Evolutionary conservation across 2,113 vertebrate genomes (phyloP), one percentile per base, ranked within the genome.

Genomic region (Cepphus grylle): DNA sequence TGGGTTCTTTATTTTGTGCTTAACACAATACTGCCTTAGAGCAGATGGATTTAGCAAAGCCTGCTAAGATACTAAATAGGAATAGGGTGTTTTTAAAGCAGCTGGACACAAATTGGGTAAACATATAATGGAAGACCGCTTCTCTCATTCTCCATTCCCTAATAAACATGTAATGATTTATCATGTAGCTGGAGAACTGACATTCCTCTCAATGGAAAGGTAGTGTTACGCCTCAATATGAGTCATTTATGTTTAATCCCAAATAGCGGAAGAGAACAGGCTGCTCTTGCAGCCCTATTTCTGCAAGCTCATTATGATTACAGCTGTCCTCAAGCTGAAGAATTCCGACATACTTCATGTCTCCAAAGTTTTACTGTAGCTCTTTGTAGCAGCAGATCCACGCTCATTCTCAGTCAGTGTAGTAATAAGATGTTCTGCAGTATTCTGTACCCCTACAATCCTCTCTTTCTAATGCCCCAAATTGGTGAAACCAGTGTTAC

Each of bases 31-130:
- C 88, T 96, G 92, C 86, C 96, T 97, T 94, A 94, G 78, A 95
- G 83, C 94, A 96, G 95, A 97, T 90, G 93, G 94, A 95, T 97
- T 96, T 94, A 86, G 73, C 73, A 94, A 96, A 95, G 73, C 63
- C 76, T 84, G 62, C 62, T 93, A 90, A 96, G 50, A 94, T 94
- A 86, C 87, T 94, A 69, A 94, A 88, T 49, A 81, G 93, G 73
- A 89, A 81, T 21, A 53, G 82, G 73, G 61, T 62, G 45, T 90
- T 89, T 78, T 95, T 93, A 69, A 84, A 95, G 77, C 96, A 96
- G 93, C 97, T 97, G 97, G 95, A 74, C 73, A 77, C 90, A 94
- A 93, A 96, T 90, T 96, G 89, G 79, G 81, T 95, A 53, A 53
- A 29, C 47, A 74, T 82, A 89, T 73, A 95, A 74, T 61, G 72